phyloP scores from a whole-genome alignment of 2,888 invertebrate genomes.

The Acleris sparsana region DNA sequence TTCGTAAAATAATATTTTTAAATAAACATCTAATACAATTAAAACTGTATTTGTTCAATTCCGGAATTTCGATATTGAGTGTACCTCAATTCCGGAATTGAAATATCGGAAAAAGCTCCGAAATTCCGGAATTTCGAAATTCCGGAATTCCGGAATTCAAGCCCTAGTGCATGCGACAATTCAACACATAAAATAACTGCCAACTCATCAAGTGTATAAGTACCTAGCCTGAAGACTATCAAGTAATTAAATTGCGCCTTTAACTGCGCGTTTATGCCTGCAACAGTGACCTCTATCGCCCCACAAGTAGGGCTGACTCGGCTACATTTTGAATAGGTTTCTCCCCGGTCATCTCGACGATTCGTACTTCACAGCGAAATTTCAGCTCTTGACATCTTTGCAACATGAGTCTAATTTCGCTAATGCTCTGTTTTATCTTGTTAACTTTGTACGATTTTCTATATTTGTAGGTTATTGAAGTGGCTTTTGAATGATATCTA shows the following conservation, averaged over 20 bases:
- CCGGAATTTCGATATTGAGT: too few species aligned
- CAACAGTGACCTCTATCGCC: conserved; percentile 12
- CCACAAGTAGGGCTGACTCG: conserved; percentile 30
- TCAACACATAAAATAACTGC: too few species aligned
- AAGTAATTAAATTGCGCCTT: not conserved
- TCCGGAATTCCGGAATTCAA: too few species aligned
- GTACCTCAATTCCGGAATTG: too few species aligned
- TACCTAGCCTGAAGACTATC: too few species aligned
- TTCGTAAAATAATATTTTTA: too few species aligned
- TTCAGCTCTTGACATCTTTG: conserved; percentile 21
- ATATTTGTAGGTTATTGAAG: not conserved
- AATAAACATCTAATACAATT: too few species aligned
- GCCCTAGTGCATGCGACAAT: too few species aligned
- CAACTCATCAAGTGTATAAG: too few species aligned
- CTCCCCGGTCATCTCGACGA: conserved; percentile 24
- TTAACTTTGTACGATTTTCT: not conserved
- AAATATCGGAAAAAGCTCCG: too few species aligned
- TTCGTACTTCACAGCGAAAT: conserved; percentile 25
- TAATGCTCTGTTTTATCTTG: conserved; percentile 6
- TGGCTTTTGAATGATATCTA: not conserved
- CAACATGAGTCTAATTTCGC: conserved; percentile 18
- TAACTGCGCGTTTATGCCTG: not conserved
- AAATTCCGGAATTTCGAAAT: too few species aligned
- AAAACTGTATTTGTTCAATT: too few species aligned
- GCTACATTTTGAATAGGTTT: conserved; percentile 36